Conservation (phyloP, 2,797 vertebrate species). For the Ctenopoma kingsleyae region DNA sequence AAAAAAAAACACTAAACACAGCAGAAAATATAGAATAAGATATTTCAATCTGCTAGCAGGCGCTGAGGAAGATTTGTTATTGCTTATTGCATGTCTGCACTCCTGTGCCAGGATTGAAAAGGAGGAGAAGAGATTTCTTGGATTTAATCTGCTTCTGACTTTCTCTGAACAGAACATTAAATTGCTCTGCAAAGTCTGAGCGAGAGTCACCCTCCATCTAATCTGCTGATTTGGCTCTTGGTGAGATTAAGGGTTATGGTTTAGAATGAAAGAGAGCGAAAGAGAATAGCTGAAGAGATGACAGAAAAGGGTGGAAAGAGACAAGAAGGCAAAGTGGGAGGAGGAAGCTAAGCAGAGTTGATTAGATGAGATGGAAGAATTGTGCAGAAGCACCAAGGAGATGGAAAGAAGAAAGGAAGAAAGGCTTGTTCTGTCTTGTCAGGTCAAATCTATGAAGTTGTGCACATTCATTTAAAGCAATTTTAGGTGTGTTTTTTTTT, state of each 20-base stretch:
- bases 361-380: slow-evolving; percentile 40
- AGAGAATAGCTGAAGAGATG: slow-evolving; percentile 53
- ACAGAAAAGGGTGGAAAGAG: slow-evolving; percentile 28
- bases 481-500: slow-evolving; percentile 18
- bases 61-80: slow-evolving; percentile 16
- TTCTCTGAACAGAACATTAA: slow-evolving; percentile 76
- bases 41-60: slow-evolving; percentile 22
- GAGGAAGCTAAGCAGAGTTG: slow-evolving; percentile 31
- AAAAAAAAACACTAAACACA: neutral
- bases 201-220: slow-evolving; percentile 71
- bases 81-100: slow-evolving; percentile 46
- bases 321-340: slow-evolving; percentile 30
- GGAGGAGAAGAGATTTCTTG: slow-evolving; percentile 59
- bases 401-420: neutral
- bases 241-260: slow-evolving; percentile 76
- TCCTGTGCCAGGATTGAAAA: slow-evolving; percentile 44
- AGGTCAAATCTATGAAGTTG: slow-evolving; percentile 1
- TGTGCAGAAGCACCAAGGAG: slow-evolving; percentile 6
- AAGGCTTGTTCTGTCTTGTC: neutral
- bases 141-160: slow-evolving; percentile 81
- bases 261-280: slow-evolving; percentile 50
- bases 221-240: slow-evolving; percentile 80
- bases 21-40: neutral
- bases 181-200: slow-evolving; percentile 66
- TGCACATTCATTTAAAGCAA: neutral